Base-by-base conservation (phyloP, 2,113 vertebrate species). In the Stomatorhinus ivindoensis region DNA sequence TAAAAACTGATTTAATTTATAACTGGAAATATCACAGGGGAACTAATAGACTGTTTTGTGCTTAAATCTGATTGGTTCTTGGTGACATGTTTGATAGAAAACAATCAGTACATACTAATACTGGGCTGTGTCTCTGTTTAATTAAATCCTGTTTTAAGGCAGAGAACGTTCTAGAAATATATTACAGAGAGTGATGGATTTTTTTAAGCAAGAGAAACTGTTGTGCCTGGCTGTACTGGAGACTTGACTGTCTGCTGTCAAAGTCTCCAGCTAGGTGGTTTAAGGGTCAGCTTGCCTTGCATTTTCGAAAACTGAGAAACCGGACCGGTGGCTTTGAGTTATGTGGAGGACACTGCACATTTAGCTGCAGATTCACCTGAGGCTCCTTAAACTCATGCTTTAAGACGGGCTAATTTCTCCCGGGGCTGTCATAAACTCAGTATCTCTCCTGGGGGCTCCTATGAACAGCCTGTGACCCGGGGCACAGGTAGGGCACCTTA, bases 401-500 rank as follows among this genome's bases (percentile, higher is more conserved):
- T 85, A 48, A 48, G 47, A 15, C 82, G 10, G 46, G 19, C 42
- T 47, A 85, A 24, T 48, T 85, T 85, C 82, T 85, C 42, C 82
- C 82, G 21, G 46, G 42, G 21, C 82, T 85, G 82, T 48, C 82
- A 85, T 85, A 85, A 85, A 85, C 44, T 44, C 82, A 44, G 42
- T 9, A 44, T 80, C 73, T 48, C 82, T 48, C 82, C 82, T 21
- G 82, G 82, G 82, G 82, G 0, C 44, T 48, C 24, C 82, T 27
- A 85, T 85, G 46, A 48, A 48, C 82, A 85, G 82, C 21, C 24
- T n/a, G 82, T 85, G 82, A 85, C 82, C 82, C 27, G 82, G 47
- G 82, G 82, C 82, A n/a, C 21, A n/a, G 15, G 42, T 7, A n/a
- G 83, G n/a, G 50, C 44, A 44, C 24, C 83, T n/a, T 48, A 86